These are phyloP conservation scores for Microcebus tavaratra DNA, from an alignment of 2,113 vertebrate species.

Conservation along the genomic window DNA sequence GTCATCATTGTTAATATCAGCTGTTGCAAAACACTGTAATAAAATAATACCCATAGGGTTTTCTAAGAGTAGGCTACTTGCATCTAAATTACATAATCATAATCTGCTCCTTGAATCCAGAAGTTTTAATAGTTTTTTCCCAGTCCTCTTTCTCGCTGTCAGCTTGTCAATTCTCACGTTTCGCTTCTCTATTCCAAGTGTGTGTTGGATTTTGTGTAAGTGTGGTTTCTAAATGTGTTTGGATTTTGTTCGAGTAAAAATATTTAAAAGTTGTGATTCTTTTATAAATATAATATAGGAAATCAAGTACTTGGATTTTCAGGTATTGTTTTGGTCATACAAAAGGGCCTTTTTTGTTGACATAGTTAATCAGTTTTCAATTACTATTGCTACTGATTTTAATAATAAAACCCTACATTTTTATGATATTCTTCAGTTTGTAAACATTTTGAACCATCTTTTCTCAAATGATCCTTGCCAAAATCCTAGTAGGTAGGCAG, in stretches of 20 bases:
- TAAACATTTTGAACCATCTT: not conserved
- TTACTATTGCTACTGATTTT: not conserved
- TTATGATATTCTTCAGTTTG: not conserved
- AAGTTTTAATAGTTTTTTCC: not conserved
- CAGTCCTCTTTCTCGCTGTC: not conserved
- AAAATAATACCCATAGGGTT: not conserved
- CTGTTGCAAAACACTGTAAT: slow-evolving; percentile 40
- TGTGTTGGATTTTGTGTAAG: not conserved
- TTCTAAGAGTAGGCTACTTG: slow-evolving; percentile 13
- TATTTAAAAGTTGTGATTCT: not conserved
- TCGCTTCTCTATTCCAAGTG: not conserved
- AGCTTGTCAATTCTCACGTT: not conserved
- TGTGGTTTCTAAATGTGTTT: not conserved
- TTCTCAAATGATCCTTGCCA: not conserved
- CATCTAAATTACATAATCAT: not conserved
- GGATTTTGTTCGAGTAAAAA: not conserved
- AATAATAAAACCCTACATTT: not conserved
- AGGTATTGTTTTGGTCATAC: not conserved
- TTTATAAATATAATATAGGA: not conserved
- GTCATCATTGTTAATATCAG: slow-evolving; percentile 46
- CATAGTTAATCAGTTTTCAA: not conserved
- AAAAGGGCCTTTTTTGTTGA: not conserved
- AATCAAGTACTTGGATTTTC: not conserved
- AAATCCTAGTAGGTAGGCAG: not conserved
- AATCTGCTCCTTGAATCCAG: not conserved